Base-by-base conservation (phyloP, 2,888 invertebrate genomes). In the Xestia sexstrigata region DNA sequence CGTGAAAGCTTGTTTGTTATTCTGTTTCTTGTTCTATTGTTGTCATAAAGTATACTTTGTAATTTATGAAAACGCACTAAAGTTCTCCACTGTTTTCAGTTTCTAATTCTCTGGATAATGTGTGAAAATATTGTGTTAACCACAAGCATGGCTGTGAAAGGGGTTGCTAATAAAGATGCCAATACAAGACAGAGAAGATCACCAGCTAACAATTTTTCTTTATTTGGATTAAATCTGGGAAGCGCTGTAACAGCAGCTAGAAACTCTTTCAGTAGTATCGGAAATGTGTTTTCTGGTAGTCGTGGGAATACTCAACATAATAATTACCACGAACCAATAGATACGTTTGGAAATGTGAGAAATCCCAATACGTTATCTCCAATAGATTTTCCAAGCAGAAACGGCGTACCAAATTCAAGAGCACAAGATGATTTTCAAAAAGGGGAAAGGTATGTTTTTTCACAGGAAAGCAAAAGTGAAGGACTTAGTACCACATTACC, bases 211-310 rank as follows among this genome's bases (percentile, higher is more conserved):
- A 67, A 47, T 20, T 76, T 82, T 52, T 85, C 87, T 49, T 47
- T 81, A 23, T 87, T 88, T 73, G 86, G 84, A 70, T 47, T 85
- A 39, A 74, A 70, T n/a, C 39, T 83, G 20, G 70, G 49, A 67
- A 71, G 70, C 55, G 69, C 79, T 26, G 45, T 73, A 67, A 35
- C 74, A 42, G 35, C 23, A 42, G 79, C 68, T 9, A 74, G 42
- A 71, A 69, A 83, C 7, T 55, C 78, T 39, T 35, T 81, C 0
- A 78, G 42, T 49, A 45, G 11, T 49, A 13, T 89, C 8, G 68
- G 67, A 58, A 79, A 79, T 15, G 67, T 87, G 47, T 67, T 89
- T 78, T 67, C 83, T 6, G 66, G 52, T n/a, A 63, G 23, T 6
- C 47, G n/a, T 2, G 39, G 47, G 8, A 68, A 72, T 39, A 62